Evolutionary conservation across 2,113 vertebrate species (phyloP), one percentile per base, ranked within the genome.

Genomic region (Takifugu bimaculatus): DNA sequence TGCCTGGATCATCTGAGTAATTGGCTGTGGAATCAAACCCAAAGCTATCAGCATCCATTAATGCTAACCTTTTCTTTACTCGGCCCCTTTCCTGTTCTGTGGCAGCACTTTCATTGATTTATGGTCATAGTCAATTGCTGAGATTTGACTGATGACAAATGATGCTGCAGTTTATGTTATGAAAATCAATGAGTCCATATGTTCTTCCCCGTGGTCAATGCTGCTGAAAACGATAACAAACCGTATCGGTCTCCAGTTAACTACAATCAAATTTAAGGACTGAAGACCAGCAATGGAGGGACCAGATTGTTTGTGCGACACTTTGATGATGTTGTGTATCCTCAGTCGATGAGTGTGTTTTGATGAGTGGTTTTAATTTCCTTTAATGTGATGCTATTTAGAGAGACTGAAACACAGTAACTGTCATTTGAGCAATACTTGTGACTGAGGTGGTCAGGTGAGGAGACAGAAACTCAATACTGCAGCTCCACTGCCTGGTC

Each of bases 151-250:
- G 57, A 66, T 70, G 32, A 79, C 57, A 50, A 72, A 70, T 14
- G 47, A 57, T 11, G 57, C 50, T 7, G 55, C 69, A n/a, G 1
- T 59, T 78, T 69, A 58, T 70, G 69, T 72, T 57, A 69, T 76
- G 58, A 60, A 84, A 81, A 76, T 82, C 80, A 64, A 74, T 75
- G 44, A 68, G 73, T 72, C 74, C 54, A 66, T 85, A 62, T 50
- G 64, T 25, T 15, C 15, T 72, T 53, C 25, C 75, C 57, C 35
- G 47, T 3, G 32, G 75, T 67, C 27, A 61, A 50, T 63, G 53
- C 15, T 60, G 70, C 76, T 76, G 69, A 70, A 52, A 82, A 51
- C 26, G 6, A 64, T 2, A 61, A 26, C 53, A 25, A 52, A 54
- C 5, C 12, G 28, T 32, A 51, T 54, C 45, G 26, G 62, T 54